Base-by-base conservation (phyloP, 2,113 vertebrate genomes). In the Neolamprologus tretocephalus region DNA sequence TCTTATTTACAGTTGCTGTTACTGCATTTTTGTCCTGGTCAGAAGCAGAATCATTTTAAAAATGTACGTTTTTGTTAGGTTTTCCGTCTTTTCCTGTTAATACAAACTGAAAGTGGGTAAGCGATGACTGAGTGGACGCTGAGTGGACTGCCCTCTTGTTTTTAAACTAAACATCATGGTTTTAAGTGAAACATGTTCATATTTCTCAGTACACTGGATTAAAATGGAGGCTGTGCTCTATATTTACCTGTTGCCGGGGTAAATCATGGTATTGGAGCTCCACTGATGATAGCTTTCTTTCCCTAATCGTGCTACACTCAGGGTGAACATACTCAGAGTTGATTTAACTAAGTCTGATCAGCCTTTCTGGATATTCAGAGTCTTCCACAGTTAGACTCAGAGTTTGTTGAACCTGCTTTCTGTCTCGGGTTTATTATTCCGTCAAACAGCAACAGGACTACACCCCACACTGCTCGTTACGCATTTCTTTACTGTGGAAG, bases 251-350 rank as follows among this genome's bases (percentile, higher is more conserved):
- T 42, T 1, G 0, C 66, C 2, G 2, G 35, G 21, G 37, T 73
- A 40, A 73, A 73, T 16, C 21, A 28, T 47, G 1, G 14, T 28
- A 75, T 19, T 1, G 23, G 14, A 28, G 8, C 23, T 28, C 40
- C 21, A 75, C 40, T 47, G 40, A 47, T 17, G 0, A 47, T 26
- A 4, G 14, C 14, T 28, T 47, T 47, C 3, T 11, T 75, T 75
- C 40, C 0, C 14, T 47, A 28, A 28, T 0, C 4, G 0, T 0
- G 40, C 68, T 73, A 16, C 8, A 45, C 1, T 73, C 14, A 73
- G 21, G 68, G 0, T 1, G 68, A 73, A 17, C 21, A 73, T 26
- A 26, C 37, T 45, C n/a, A 45, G 21, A 73, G 40, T 26, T 47
- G 68, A 26, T 73, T 45, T 16, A 26, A 45, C 21, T 9, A 73